Conservation (phyloP, 2,113 vertebrate genomes). For the Rhinolophus sinicus region DNA sequence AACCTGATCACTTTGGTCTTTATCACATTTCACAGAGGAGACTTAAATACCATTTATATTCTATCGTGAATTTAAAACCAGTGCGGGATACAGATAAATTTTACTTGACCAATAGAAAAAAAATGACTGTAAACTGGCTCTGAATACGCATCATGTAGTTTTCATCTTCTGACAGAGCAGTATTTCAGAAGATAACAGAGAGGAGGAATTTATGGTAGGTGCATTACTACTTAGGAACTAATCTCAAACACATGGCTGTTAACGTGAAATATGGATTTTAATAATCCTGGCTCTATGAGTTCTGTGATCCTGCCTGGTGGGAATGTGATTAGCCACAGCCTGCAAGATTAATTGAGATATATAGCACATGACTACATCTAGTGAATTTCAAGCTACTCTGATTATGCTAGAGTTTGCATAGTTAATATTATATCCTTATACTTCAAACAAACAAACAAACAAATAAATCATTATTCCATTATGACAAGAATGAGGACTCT, state of each 20-base stretch:
- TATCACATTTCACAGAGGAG: neutral
- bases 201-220: constrained; percentile 86
- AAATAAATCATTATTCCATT: constrained; percentile 82
- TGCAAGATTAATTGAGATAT: constrained; percentile 95
- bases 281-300: constrained; percentile 92
- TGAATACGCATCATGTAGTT: constrained; percentile 82
- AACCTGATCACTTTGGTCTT: neutral
- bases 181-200: constrained; percentile 86
- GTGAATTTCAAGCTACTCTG: constrained; percentile 86
- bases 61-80: constrained; percentile 39
- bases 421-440: constrained; percentile 87
- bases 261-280: constrained; percentile 94
- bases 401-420: constrained; percentile 91
- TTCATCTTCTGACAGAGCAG: constrained; percentile 82
- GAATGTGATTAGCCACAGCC: constrained; percentile 93
- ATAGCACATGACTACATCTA: constrained; percentile 88
- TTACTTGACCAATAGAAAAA: constrained; percentile 70
- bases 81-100: constrained; percentile 64
- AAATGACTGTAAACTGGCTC: constrained; percentile 77
- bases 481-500: constrained; percentile 69
- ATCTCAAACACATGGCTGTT: constrained; percentile 88
- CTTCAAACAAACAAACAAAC: constrained; percentile 81
- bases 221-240: constrained; percentile 87
- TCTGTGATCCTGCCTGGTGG: constrained; percentile 86
- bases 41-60: neutral